Evolutionary conservation across 2,113 vertebrate genomes (phyloP), one percentile per base, ranked within the genome.

Genomic region (Macaca mulatta): DNA sequence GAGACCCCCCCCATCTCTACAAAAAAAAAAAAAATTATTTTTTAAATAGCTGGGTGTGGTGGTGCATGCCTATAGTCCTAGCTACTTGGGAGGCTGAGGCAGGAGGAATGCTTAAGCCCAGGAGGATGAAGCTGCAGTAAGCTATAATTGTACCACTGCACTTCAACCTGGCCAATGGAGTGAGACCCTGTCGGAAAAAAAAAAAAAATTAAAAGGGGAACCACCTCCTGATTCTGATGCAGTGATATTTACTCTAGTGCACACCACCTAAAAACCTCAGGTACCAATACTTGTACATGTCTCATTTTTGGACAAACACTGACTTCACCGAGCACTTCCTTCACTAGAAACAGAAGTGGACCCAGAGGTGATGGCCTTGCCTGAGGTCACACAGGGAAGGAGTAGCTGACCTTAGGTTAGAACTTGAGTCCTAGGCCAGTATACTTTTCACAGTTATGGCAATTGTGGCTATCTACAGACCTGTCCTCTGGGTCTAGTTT

Each of bases 271-370:
- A 55, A 40, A 78, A 8, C 22, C 32, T 69, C 20, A 14, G n/a
- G 30, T 23, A 43, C 32, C 30, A 35, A 30, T 8, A 5, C 77
- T 14, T 40, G 5, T 6, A 4, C 17, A 9, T 0, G 0, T 27
- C 27, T 43, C 45, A 50, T 22, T 6, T 67, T 35, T 45, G 50
- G 61, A 69, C 30, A 38, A 70, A 83, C 59, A 38, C 12, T 25
- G 64, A 43, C 72, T 78, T 43, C 14, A 25, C 85, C 40, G 25
- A 50, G 12, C 0, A 1, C 64, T 67, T 64, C 64, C 8, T 50
- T 87, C 80, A 50, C 50, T 17, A 17, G 23, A 83, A 72, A 45
- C 18, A 13, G 52, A 72, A 70, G 80, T 12, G 3, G n/a, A 48
- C 25, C 43, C 27, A 4, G n/a, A 30, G 43, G 48, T 3, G 27